Percentiles rank a stretch among this genome's conserved stretches.
Evolutionary conservation across 2,888 invertebrate species (phyloP).

Genomic region (Abscondita cerata): DNA sequence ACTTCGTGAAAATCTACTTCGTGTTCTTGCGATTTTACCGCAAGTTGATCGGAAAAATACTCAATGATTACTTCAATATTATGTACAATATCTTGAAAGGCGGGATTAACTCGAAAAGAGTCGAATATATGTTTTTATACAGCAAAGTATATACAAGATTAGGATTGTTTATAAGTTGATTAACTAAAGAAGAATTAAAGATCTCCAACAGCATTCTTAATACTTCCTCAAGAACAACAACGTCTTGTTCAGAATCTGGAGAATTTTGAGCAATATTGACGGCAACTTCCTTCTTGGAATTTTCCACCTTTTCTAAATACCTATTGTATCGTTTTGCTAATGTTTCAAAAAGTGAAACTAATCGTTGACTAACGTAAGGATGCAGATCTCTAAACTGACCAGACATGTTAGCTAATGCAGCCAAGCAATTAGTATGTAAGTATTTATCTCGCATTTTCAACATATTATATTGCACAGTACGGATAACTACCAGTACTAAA

Average conservation of each 20-base stretch:
- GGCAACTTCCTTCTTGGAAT: constrained; percentile 39
- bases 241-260: constrained; percentile 75
- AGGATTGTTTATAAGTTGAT: constrained; percentile 86
- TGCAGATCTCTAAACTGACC: constrained; percentile 90
- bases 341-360: constrained; percentile 91
- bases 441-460: constrained; percentile 96
- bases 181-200: constrained; percentile 91
- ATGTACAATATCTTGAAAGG: constrained; percentile 91
- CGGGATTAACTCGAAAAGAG: constrained; percentile 83
- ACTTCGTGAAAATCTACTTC: constrained; percentile 88
- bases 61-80: constrained; percentile 91
- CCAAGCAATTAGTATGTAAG: constrained; percentile 97
- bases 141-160: constrained; percentile 95
- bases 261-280: constrained; percentile 46
- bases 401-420: constrained; percentile 98
- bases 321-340: constrained; percentile 85
- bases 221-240: constrained; percentile 94
- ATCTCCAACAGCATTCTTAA: constrained; percentile 96
- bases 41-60: constrained; percentile 72
- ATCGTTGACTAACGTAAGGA: constrained; percentile 94
- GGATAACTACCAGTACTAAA: constrained; percentile 90
- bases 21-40: constrained; percentile 63
- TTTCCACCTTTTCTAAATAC: constrained; percentile 56
- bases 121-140: constrained; percentile 93
- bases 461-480: constrained; percentile 98